Base-by-base conservation (phyloP, 1,140 invertebrate genomes). In the Dendroctonus valens region DNA sequence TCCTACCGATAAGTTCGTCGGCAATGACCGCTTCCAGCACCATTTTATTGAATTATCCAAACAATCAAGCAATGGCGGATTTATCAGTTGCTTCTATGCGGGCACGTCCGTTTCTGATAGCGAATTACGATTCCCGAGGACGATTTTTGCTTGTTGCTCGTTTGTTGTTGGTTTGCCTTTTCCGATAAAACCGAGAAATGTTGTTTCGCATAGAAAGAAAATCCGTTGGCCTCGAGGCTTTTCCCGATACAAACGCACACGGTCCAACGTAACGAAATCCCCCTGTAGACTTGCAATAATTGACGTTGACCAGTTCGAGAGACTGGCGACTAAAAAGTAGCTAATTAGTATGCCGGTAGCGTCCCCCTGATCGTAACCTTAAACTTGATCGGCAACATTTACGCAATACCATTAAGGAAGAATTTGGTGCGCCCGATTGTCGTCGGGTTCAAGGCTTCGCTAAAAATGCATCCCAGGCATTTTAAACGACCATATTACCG, bases 1-100 rank as follows among this genome's bases (percentile, higher is more conserved):
- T 61, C 59, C 59, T 61, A 51, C 12, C 59, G 59, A 61, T 61
- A 61, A 51, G 59, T 61, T 40, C 48, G 59, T 61, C 38, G 59
- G 48, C 59, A 61, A 61, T 61, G 48, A 44, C 49, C 59, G 59
- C 59, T 61, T 61, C 59, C 59, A 61, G 59, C 59, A 48, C 59
- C 44, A 61, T 61, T 61, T 61, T 61, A 61, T 61, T 61, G 52
- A 61, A 61, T 61, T 61, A 61, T 61, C 59, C 59, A 61, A 61
- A 61, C 59, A 61, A 61, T 61, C 59, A 41, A 41, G 48, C 14
- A 48, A 59, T 39, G 57, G 44, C 41, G 57, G 57, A 51, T 12
- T 51, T 61, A 61, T 61, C 59, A 38, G 59, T 48, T 8, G 38
- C 39, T 61, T 61, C 59, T n/a, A 61, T 61, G 59, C 59, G 59